phyloP scores from a whole-genome alignment of 2,797 vertebrate species.

The Peromyscus nudipes region DNA sequence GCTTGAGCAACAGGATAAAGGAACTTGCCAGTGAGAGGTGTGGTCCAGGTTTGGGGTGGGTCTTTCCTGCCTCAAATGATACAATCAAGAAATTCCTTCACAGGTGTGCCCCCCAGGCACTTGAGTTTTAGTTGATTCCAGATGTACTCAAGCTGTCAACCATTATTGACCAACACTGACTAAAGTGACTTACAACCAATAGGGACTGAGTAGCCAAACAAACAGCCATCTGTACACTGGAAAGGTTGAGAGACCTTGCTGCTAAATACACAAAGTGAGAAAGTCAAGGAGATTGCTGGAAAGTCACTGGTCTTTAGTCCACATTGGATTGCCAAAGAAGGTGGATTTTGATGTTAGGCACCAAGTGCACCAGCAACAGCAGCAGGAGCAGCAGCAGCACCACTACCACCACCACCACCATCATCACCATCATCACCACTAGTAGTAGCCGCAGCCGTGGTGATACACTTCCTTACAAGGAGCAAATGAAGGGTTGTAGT shows the following conservation, averaged over 20 bases:
- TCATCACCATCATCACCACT: neutral
- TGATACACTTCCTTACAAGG: neutral
- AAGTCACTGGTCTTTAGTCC: neutral
- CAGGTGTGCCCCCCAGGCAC: neutral
- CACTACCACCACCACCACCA: neutral
- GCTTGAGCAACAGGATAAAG: neutral
- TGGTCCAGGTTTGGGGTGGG: neutral
- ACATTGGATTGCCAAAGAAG: neutral
- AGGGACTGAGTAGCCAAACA: neutral
- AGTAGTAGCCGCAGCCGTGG: neutral
- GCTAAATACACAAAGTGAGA: neutral
- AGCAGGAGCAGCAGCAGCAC: neutral
- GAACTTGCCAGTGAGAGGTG: neutral
- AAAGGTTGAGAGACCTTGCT: neutral
- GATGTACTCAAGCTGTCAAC: neutral
- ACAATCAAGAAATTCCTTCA: neutral
- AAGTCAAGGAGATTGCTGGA: neutral
- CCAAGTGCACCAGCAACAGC: neutral
- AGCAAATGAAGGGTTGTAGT: neutral
- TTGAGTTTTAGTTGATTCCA: neutral
- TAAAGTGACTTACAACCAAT: neutral
- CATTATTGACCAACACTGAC: neutral
- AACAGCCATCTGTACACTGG: neutral
- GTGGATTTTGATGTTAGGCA: neutral
- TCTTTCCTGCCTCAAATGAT: neutral